Conservation (phyloP, 2,113 vertebrate genomes). For the Clarias magur region DNA sequence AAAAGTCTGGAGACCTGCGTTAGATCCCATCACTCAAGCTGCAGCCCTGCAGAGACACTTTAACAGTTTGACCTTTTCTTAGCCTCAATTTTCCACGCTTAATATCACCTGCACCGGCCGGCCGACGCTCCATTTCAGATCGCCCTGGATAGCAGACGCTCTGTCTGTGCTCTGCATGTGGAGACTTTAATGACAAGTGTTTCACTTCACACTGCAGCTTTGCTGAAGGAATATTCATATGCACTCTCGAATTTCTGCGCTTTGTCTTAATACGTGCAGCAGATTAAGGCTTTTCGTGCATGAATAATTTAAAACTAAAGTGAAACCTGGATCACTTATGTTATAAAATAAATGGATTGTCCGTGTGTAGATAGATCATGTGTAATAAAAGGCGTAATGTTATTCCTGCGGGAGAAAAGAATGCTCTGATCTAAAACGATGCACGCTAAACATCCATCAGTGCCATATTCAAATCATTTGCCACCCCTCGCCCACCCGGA, state of each 20-base stretch:
- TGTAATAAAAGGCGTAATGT: not conserved
- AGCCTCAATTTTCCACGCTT: constrained; percentile 26
- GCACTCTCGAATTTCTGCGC: not conserved
- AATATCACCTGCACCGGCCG: constrained; percentile 1
- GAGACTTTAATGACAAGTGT: not conserved
- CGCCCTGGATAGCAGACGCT: constrained; percentile 3
- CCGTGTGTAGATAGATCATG: not conserved
- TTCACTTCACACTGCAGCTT: not conserved
- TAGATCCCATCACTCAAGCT: constrained; percentile 6
- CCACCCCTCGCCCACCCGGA: not conserved
- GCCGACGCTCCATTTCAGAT: constrained; percentile 14
- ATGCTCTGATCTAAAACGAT: too few relatives aligned
- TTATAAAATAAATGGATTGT: not conserved
- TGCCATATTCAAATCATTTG: not conserved
- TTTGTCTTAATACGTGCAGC: not conserved
- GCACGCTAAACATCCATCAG: not conserved
- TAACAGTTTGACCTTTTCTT: constrained; percentile 13
- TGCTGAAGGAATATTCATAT: not conserved
- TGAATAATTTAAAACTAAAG: not conserved
- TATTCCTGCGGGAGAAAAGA: not conserved
- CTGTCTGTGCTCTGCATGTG: not conserved
- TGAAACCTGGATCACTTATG: not conserved
- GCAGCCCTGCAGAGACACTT: constrained; percentile 2
- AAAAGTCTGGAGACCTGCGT: not conserved
- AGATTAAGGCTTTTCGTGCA: not conserved